Evolutionary conservation across 2,888 invertebrate species (phyloP).

Genomic region (Phengaris alcon): DNA sequence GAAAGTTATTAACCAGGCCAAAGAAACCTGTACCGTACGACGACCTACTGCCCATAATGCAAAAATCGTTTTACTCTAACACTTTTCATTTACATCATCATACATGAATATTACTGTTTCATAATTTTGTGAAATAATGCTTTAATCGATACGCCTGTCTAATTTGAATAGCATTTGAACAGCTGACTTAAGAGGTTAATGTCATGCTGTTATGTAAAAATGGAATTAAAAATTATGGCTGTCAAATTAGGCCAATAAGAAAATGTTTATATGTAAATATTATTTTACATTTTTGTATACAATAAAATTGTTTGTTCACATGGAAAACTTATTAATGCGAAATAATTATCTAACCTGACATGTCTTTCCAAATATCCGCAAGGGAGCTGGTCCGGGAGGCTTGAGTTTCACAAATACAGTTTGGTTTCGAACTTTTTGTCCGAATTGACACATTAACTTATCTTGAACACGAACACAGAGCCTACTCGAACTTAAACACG

Average conservation of each 20-base stretch:
- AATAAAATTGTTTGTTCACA: constrained; percentile 25
- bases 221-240: constrained; percentile 36
- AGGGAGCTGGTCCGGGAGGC: constrained; percentile 81
- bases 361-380: constrained; percentile 76
- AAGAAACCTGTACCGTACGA: constrained; percentile 65
- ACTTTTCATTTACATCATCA: neutral
- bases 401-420: constrained; percentile 84
- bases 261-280: neutral
- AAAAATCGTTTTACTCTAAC: constrained; percentile 65
- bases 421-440: constrained; percentile 84
- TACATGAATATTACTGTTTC: neutral
- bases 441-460: constrained; percentile 89
- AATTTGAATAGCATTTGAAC: constrained; percentile 39
- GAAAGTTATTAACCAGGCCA: constrained; percentile 68
- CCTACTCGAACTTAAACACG: constrained; percentile 90
- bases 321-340: constrained; percentile 21
- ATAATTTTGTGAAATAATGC: constrained; percentile 1
- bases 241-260: constrained; percentile 18
- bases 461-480: constrained; percentile 89
- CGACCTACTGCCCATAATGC: constrained; percentile 62
- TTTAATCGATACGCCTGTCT: constrained; percentile 13
- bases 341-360: constrained; percentile 65
- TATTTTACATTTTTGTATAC: constrained; percentile 3
- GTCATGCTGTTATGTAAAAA: constrained; percentile 62
- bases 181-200: constrained; percentile 57